Evolutionary conservation across 2,113 vertebrate genomes (phyloP), one percentile per base, ranked within the genome.

Genomic region (Hemiprocne comata): DNA sequence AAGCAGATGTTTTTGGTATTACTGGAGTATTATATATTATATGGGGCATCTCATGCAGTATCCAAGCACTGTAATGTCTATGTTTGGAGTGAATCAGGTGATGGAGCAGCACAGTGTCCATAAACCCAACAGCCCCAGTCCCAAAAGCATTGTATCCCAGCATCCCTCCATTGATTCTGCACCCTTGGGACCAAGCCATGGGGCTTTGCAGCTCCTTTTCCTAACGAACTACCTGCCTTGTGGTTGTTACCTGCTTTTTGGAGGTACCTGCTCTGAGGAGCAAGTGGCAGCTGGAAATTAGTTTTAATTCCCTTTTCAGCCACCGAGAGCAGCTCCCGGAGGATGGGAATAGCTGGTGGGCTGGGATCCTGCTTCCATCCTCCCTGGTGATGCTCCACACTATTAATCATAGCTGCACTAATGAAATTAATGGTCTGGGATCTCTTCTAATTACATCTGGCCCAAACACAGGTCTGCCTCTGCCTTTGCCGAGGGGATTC

Each of bases 341-440:
- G 38, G 17, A 31, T 29, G 29, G 66, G 70, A 66, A 67, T 87
- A 28, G 38, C 46, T 0, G 10, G 25, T 0, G 0, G 83, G 69
- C 64, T 77, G 61, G 64, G 50, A 93, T 83, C 50, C 26, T 0
- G 0, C 34, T 61, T 82, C 85, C 71, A 4, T 51, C 67, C 86
- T 88, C 75, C 79, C 91, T 61, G 55, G 62, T 2, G 31, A 33
- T 51, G 78, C 73, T 91, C 60, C 92, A 65, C 9, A 1, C 89
- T 74, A 23, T 95, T 95, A 94, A 91, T 95, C 90, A 95, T 25
- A 3, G 75, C 93, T 83, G 58, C 86, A 80, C 54, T 86, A 90
- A 92, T 71, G 76, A 90, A 89, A 64, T 84, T 73, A 88, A 94
- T 66, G 94, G 38, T 61, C 76, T 88, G 86, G 55, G 76, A 80